Evolutionary conservation across 2,888 invertebrate genomes (phyloP), one percentile per base, ranked within the genome.

Genomic region (Xiphydria camelus): DNA sequence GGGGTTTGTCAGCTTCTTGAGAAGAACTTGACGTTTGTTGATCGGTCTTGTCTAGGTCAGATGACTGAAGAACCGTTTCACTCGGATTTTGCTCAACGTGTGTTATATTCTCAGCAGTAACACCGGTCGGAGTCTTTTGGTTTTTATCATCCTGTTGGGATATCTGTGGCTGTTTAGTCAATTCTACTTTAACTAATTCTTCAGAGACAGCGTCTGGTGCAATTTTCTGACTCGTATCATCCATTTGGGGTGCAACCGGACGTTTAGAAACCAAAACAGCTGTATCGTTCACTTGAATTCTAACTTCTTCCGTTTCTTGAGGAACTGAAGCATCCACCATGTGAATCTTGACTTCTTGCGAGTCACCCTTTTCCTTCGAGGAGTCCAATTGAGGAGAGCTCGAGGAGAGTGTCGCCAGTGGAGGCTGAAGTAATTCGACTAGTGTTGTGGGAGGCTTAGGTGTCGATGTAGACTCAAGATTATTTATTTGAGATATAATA

Each of bases 211-310:
- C 5, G 14, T 26, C 5, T 9, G 14, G 4, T 5, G 9, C 12
- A 29, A 3, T 4, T 7, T 29, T 29, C 9, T 29, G 12, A 14
- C 23, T 2, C n/a, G 23, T 7, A 17, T 4, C 34, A 10, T 18
- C 19, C 9, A 23, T 23, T 23, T 23, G 9, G n/a, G n/a, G 25
- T n/a, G 19, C 7, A 21, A 10, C 21, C 12, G 36, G 29, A 2
- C 22, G 37, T 32, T 44, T 45, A 4, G 54, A 52, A 10, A 54
- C 53, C 25, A 48, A 37, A 25, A 59, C 56, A 7, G 59, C 58
- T 3, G 58, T 58, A 23, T 59, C 55, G 26, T 58, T 58, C 2
- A 59, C 53, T 51, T 41, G 54, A 37, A 59, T 56, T 9, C 56
- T 48, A 6, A 55, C 15, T 44, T 57, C 51, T 43, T 57, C 47